Base-by-base conservation (phyloP, 1,140 invertebrate species). In the Bactericera cockerelli region DNA sequence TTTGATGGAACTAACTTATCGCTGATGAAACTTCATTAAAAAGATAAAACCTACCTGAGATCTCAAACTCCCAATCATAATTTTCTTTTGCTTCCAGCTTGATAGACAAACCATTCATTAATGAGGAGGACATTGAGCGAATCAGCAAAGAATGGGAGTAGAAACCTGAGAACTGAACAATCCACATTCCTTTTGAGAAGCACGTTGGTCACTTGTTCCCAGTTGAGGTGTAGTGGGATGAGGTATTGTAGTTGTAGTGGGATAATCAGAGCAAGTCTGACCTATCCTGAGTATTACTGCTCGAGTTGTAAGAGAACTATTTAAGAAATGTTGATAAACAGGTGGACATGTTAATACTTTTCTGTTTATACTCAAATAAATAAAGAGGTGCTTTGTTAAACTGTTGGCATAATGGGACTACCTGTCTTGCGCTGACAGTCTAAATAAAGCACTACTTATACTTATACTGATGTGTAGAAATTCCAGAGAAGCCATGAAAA, bases 61-160 rank as follows among this genome's bases (percentile, higher is more conserved):
- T n/a, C n/a, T n/a, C n/a, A 19, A 59, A 53, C 54, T 28, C 22
- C n/a, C n/a, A 54, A 26, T 26, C 54, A 60, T 26, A 61, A 36
- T 16, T 58, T 59, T 11, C 38, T 60, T 61, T 59, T 62, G 59
- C 57, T 75, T 71, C 56, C 65, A 79, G 79, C 55, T 72, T 83
- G 28, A 87, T 93, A 59, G 87, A 91, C 67, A 83, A 84, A 62
- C 88, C 88, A 8, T 92, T 93, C 66, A 86, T 91, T 28, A 75
- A 81, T 38, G 82, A 86, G 64, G 79, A 82, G 49, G 87, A 91
- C 61, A 92, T 87, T 74, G 86, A 90, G 62, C 73, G 76, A 61
- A 80, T 89, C 8, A 81, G 84, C 72, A 83, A 84, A 65, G 87
- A 90, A 67, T 93, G 89, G 89, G 79, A 84, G 66, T 89, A 76